Conservation (phyloP, 2,113 vertebrate genomes). For the Labrus mixtus region DNA sequence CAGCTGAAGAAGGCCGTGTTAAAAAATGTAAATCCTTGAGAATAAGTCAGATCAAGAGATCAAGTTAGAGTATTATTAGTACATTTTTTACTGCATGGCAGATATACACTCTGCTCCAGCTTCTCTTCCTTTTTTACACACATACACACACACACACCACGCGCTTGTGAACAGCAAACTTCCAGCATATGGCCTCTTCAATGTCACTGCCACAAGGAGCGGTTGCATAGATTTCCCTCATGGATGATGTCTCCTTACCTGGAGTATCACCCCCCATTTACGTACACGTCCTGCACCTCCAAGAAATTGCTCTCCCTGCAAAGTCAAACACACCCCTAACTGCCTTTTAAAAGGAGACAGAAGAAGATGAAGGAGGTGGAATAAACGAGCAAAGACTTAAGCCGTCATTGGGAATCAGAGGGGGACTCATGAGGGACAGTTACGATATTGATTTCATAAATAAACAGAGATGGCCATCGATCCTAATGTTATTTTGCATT, state of each 20-base stretch:
- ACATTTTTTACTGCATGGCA: no score
- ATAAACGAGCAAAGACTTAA: slow-evolving; percentile 77
- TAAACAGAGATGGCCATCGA: slow-evolving; percentile 93
- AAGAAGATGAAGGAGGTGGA: slow-evolving; percentile 62
- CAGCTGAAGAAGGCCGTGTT: no score
- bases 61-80: no score
- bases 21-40: no score
- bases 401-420: slow-evolving; percentile 82
- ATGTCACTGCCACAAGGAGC: slow-evolving; percentile 77
- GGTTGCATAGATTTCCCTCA: slow-evolving; percentile 82
- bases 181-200: slow-evolving; percentile 78
- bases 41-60: no score
- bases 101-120: no score
- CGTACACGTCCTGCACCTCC: slow-evolving; percentile 78
- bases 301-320: slow-evolving; percentile 80
- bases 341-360: slow-evolving; percentile 77
- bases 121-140: background rate
- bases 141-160: slow-evolving; percentile 23
- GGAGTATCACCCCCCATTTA: slow-evolving; percentile 81
- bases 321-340: slow-evolving; percentile 84
- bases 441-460: slow-evolving; percentile 95
- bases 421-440: slow-evolving; percentile 87
- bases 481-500: slow-evolving; percentile 96
- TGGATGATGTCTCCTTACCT: slow-evolving; percentile 82
- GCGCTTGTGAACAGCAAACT: slow-evolving; percentile 39